Evolutionary conservation across 2,797 vertebrate species (phyloP).

Genomic region (Microchirus variegatus): DNA sequence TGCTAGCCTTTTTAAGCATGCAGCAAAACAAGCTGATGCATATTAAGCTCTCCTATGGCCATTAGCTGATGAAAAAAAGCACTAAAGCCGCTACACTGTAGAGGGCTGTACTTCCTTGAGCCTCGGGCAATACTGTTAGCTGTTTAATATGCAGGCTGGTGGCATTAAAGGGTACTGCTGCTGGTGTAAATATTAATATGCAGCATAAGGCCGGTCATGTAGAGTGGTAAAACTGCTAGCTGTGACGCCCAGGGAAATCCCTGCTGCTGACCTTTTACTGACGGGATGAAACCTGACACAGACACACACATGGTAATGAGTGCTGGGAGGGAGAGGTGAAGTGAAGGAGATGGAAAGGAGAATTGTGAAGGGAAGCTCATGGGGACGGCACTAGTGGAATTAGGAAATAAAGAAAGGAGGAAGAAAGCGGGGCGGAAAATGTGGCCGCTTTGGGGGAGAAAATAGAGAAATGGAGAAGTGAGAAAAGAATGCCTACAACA

Average conservation of each 20-base stretch:
- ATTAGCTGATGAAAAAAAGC: slow-evolving; percentile 50
- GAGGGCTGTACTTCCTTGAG: slow-evolving; percentile 38
- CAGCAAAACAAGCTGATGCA: slow-evolving; percentile 30
- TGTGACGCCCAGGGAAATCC: slow-evolving; percentile 78
- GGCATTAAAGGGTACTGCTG: slow-evolving; percentile 58
- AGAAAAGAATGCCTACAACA: background rate
- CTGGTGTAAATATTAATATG: slow-evolving; percentile 70
- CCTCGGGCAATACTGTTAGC: slow-evolving; percentile 55
- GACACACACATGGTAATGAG: slow-evolving; percentile 72
- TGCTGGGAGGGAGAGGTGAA: slow-evolving; percentile 37
- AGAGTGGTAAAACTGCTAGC: slow-evolving; percentile 74
- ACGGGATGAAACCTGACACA: slow-evolving; percentile 79
- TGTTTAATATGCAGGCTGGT: slow-evolving; percentile 70
- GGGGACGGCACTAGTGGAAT: slow-evolving; percentile 35
- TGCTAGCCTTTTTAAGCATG: slow-evolving; percentile 55
- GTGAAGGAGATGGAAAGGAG: slow-evolving; percentile 26
- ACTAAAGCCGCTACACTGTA: slow-evolving; percentile 40
- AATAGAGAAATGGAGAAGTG: background rate
- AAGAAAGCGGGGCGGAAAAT: slow-evolving; percentile 11
- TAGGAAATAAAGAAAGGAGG: slow-evolving; percentile 37
- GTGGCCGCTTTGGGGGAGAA: slow-evolving; percentile 4
- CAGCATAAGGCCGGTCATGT: slow-evolving; percentile 72
- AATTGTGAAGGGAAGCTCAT: slow-evolving; percentile 13
- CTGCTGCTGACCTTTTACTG: slow-evolving; percentile 79
- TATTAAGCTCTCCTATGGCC: slow-evolving; percentile 39